phyloP scores from a whole-genome alignment of 2,888 invertebrate genomes.

The Tipula unca region DNA sequence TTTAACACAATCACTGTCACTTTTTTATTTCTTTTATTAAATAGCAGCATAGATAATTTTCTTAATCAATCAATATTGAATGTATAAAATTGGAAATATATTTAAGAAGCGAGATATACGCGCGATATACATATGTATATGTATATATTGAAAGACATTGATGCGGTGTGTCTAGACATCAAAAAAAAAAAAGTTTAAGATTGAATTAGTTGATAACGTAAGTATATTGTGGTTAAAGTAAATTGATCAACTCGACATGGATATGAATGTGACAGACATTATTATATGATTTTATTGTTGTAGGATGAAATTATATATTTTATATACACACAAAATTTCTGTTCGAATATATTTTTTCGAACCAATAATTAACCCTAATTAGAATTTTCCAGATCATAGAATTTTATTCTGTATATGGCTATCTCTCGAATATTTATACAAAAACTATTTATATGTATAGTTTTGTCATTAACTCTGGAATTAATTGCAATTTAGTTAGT shows the following conservation, averaged over 20 bases:
- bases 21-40: not conserved
- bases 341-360: not conserved
- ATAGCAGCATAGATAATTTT: not conserved
- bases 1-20: not conserved
- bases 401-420: not conserved
- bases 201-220: not conserved
- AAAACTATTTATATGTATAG: not conserved
- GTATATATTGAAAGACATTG: not conserved
- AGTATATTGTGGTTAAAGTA: not conserved
- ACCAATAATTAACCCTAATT: not conserved
- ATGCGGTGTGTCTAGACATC: not conserved
- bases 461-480: not conserved
- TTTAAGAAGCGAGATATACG: not conserved
- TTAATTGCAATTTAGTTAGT: conserved; percentile 1
- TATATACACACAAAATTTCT: not conserved
- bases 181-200: not conserved
- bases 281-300: not conserved
- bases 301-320: not conserved
- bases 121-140: not conserved
- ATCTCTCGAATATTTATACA: not conserved
- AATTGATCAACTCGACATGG: not conserved
- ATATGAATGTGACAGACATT: not conserved
- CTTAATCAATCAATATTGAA: not conserved
- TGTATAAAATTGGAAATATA: not conserved
- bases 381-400: not conserved